Conservation (phyloP, 2,113 vertebrate species). For the Dendropsophus ebraccatus region DNA sequence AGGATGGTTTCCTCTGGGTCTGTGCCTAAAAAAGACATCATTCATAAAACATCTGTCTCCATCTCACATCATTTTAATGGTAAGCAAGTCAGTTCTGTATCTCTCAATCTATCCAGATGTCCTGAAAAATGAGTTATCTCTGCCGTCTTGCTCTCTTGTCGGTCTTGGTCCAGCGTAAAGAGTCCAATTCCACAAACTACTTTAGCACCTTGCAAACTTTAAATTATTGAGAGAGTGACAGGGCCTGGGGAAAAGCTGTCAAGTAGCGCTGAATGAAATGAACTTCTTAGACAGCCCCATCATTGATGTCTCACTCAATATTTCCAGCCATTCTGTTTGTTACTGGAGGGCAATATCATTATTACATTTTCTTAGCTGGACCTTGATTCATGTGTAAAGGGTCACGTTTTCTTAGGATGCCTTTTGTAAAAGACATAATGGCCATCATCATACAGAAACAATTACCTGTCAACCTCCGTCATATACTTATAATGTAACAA, state of each 20-base stretch:
- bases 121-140: constrained; percentile 3
- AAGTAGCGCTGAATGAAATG: constrained; percentile 18
- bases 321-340: constrained; percentile 32
- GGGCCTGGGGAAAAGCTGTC: constrained; percentile 25
- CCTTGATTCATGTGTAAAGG: constrained; percentile 19
- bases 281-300: constrained; percentile 29
- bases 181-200: constrained; percentile 16
- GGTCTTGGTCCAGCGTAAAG: neutral
- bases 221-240: constrained; percentile 36
- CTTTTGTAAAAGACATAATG: neutral
- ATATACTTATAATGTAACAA: neutral
- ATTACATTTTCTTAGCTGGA: constrained; percentile 31
- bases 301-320: constrained; percentile 47
- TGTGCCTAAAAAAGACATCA: constrained; percentile 74
- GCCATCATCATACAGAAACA: neutral
- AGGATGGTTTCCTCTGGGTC: constrained; percentile 91
- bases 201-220: constrained; percentile 33
- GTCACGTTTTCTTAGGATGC: neutral
- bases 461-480: neutral
- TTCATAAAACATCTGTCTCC: constrained; percentile 49
- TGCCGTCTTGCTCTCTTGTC: neutral
- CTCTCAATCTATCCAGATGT: constrained; percentile 24
- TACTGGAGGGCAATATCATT: constrained; percentile 30
- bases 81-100: constrained; percentile 11
- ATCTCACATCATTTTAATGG: constrained; percentile 7